Base-by-base conservation (phyloP, 2,113 vertebrate species). In the Acinonyx jubatus region DNA sequence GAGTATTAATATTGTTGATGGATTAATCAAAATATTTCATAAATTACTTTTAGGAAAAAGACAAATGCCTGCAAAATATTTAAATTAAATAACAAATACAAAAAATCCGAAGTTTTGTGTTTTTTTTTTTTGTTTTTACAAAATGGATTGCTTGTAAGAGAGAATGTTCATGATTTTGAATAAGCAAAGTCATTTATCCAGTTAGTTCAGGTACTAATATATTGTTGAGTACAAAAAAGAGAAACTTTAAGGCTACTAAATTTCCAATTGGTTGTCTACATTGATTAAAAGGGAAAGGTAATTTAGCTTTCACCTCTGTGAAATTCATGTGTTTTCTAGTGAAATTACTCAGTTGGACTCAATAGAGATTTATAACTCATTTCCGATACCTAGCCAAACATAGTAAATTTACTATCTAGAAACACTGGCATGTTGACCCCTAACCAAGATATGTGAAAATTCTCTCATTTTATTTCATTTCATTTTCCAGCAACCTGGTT, bases 291-390 rank as follows among this genome's bases (percentile, higher is more conserved):
- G 11, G 14, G 31, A 83, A 91, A 92, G 52, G 73, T 91, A 96
- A 91, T 96, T 86, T 87, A 94, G 73, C 84, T 95, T 97, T 89
- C 84, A 94, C 31, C 48, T 97, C 65, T 69, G 78, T 89, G 73
- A 95, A 98, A 97, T 85, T 95, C 88, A 94, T 94, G 79, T 94
- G 66, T 98, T 97, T 97, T 87, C 92, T 80, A 89, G 73, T 93
- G 48, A 97, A 96, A 97, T 96, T 96, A 97, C 68, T 97, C 81
- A 91, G 19, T 0, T 97, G 92, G 93, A 94, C 57, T 88, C 80
- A 91, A 92, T 38, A 93, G 66, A 96, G 93, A 95, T 96, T 96
- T 97, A 95, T 94, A 93, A 89, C 50, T 94, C 80, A 94, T 80
- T 97, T 91, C 95, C 71, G 66, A 97, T 69, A 94, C 61, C 25